Evolutionary conservation across 2,797 vertebrate species (phyloP).

Genomic region (Oreochromis grahami): DNA sequence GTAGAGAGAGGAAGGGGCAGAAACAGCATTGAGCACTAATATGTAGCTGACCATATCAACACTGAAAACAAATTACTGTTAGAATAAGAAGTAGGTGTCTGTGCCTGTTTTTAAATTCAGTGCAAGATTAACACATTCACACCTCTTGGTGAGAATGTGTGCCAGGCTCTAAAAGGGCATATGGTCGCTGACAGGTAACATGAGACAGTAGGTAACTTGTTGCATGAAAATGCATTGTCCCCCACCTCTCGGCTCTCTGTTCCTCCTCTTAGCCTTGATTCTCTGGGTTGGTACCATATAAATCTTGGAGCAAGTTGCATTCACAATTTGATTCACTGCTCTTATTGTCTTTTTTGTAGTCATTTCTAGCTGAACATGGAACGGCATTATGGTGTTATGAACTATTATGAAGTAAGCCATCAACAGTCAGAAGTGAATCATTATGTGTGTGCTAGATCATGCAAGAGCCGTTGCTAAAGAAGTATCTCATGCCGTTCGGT

Average conservation of each 20-base stretch:
- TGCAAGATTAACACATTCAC: not conserved
- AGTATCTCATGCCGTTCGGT: not conserved
- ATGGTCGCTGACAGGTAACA: slow-evolving; percentile 34
- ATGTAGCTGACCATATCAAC: not conserved
- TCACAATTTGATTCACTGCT: not conserved
- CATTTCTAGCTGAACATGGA: not conserved
- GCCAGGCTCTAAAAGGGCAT: slow-evolving; percentile 13
- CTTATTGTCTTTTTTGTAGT: not conserved
- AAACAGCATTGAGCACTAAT: not conserved
- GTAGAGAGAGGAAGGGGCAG: not conserved
- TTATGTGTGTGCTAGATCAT: not conserved
- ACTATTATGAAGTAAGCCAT: not conserved
- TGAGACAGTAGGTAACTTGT: slow-evolving; percentile 15
- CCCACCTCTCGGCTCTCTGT: not conserved
- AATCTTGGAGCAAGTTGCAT: slow-evolving; percentile 4
- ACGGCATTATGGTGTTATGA: not conserved
- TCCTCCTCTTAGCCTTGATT: not conserved
- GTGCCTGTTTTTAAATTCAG: slow-evolving; percentile 8
- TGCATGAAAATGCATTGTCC: slow-evolving; percentile 28
- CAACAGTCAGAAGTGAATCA: not conserved
- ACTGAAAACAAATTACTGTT: not conserved
- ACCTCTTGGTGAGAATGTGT: not conserved
- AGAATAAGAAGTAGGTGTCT: not conserved
- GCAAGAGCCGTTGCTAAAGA: not conserved
- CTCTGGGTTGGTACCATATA: not conserved